Evolutionary conservation across 2,113 vertebrate species (phyloP).

Genomic region (Ploceus nigricollis): DNA sequence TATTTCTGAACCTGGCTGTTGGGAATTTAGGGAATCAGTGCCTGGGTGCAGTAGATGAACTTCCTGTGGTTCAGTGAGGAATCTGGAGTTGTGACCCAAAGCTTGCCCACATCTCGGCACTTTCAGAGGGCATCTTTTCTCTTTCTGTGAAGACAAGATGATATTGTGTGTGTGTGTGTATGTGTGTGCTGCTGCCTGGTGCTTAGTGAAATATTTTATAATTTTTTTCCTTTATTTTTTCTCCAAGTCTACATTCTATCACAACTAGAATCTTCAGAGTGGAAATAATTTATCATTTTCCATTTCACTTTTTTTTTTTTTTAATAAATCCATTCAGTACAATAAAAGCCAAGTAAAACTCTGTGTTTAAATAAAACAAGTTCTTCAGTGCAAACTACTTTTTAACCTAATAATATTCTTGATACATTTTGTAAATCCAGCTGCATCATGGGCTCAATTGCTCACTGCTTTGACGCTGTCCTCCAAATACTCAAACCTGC

Average conservation of each 20-base stretch:
- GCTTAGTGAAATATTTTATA: background rate
- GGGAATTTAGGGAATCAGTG: background rate
- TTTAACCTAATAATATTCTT: constrained; percentile 54
- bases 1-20: background rate
- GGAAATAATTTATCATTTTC: constrained; percentile 59
- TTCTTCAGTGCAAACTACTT: constrained; percentile 62
- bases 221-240: background rate
- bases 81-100: background rate
- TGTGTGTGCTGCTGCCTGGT: background rate
- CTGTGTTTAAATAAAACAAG: constrained; percentile 35
- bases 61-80: background rate
- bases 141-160: background rate
- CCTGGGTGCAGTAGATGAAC: background rate
- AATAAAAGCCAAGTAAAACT: constrained; percentile 59
- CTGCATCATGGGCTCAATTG: constrained; percentile 27
- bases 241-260: constrained; percentile 17
- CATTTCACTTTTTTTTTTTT: background rate
- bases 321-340: constrained; percentile 25
- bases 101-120: background rate
- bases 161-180: background rate
- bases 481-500: constrained; percentile 8
- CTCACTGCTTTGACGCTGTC: background rate
- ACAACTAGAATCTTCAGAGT: constrained; percentile 38
- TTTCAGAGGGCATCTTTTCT: background rate
- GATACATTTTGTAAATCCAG: constrained; percentile 67